Percentiles rank a stretch among this genome's conserved stretches.
Conservation (phyloP, 2,888 invertebrate species). For the Catocala nupta region DNA sequence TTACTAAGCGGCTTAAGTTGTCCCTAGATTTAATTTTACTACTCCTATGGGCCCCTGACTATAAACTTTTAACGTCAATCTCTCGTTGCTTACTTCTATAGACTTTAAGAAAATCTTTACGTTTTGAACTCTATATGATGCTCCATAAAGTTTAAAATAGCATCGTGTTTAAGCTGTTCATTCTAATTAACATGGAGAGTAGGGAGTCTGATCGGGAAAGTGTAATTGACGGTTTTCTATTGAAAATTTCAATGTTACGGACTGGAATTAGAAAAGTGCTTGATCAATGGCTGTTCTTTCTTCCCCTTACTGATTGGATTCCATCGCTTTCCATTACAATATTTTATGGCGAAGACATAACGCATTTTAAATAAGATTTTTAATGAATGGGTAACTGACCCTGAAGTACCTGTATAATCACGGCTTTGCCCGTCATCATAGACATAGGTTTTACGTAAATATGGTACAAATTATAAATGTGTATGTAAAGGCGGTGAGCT, state of each 20-base stretch:
- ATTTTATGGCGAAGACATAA: background rate
- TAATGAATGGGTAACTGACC: background rate
- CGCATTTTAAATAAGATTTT: background rate
- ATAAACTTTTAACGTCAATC: too few species aligned
- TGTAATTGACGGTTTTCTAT: slow-evolving; percentile 10
- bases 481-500: too few species aligned
- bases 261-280: slow-evolving; percentile 8
- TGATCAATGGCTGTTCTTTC: slow-evolving; percentile 2
- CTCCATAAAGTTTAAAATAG: background rate
- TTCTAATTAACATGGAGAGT: slow-evolving; percentile 3
- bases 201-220: slow-evolving; percentile 7
- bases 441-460: too few species aligned
- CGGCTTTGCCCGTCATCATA: too few species aligned
- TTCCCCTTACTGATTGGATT: slow-evolving; percentile 1
- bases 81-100: too few species aligned
- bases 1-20: too few species aligned
- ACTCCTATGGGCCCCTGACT: too few species aligned
- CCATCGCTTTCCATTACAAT: background rate
- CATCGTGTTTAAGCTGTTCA: background rate
- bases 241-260: slow-evolving; percentile 6
- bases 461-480: too few species aligned
- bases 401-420: slow-evolving; percentile 13
- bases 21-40: too few species aligned
- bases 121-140: too few species aligned
- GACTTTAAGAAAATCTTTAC: too few species aligned